phyloP scores from a whole-genome alignment of 2,888 invertebrate genomes.

The Epinotia nisella region DNA sequence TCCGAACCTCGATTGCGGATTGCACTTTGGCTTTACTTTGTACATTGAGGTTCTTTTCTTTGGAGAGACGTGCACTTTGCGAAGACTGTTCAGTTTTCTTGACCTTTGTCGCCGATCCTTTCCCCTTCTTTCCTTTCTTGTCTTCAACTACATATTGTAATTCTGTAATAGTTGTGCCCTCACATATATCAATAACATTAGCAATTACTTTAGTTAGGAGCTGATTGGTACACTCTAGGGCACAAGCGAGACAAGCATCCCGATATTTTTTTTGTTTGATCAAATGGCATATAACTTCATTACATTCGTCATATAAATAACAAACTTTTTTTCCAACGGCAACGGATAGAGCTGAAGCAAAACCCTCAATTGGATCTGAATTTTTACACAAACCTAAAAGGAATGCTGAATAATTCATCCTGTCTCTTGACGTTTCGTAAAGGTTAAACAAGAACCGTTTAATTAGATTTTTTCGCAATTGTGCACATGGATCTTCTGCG shows the following conservation, averaged over 20 bases:
- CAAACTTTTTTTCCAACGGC: conserved; percentile 83
- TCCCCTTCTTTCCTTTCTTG: conserved; percentile 62
- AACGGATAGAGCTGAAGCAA: conserved; percentile 84
- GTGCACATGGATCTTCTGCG: conserved; percentile 55
- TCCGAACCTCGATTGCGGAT: conserved; percentile 65
- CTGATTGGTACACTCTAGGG: conserved; percentile 63
- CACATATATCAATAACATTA: conserved; percentile 67
- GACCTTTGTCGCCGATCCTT: conserved; percentile 44
- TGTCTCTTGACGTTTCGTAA: conserved; percentile 75
- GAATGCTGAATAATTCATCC: conserved; percentile 86
- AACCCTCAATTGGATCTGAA: conserved; percentile 79
- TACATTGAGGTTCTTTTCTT: conserved; percentile 54
- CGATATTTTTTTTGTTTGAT: conserved; percentile 69
- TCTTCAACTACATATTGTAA: conserved; percentile 59
- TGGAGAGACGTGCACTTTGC: conserved; percentile 65
- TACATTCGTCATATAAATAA: conserved; percentile 75
- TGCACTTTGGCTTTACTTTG: conserved; percentile 56
- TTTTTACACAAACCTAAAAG: conserved; percentile 87
- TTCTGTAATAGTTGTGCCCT: conserved; percentile 69
- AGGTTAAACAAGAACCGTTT: conserved; percentile 85
- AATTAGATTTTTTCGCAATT: conserved; percentile 67
- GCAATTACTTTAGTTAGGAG: conserved; percentile 66
- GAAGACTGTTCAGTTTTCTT: conserved; percentile 52
- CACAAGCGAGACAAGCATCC: conserved; percentile 71
- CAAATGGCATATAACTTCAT: conserved; percentile 73